These are phyloP conservation scores for Abscondita cerata DNA, from an alignment of 2,888 invertebrate species.

Conservation along the genomic window DNA sequence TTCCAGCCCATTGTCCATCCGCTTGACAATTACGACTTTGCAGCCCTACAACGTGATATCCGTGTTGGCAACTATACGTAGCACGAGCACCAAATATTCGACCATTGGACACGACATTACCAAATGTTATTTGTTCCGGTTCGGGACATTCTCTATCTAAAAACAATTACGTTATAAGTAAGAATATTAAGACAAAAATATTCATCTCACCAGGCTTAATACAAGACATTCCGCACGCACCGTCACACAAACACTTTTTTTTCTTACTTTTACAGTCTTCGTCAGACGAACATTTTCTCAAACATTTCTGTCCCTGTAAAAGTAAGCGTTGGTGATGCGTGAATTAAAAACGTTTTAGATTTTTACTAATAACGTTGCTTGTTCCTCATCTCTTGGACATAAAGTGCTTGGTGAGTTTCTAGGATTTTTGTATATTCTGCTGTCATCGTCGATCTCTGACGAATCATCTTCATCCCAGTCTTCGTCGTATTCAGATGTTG, in stretches of 20 bases:
- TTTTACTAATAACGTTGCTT: conserved; percentile 75
- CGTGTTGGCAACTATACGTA: conserved; percentile 85
- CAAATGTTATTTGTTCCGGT: conserved; percentile 77
- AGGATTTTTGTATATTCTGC: conserved; percentile 86
- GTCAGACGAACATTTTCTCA: conserved; percentile 91
- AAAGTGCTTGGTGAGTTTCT: conserved; percentile 85
- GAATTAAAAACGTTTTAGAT: background rate
- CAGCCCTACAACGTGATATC: conserved; percentile 86
- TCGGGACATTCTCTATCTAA: conserved; percentile 86
- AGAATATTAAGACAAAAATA: background rate
- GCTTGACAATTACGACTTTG: conserved; percentile 89
- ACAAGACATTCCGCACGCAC: conserved; percentile 96
- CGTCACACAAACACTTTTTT: conserved; percentile 97
- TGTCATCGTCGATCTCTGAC: conserved; percentile 77
- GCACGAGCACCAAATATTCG: conserved; percentile 84
- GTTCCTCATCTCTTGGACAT: conserved; percentile 86
- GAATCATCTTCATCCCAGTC: conserved; percentile 57
- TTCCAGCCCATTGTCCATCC: conserved; percentile 90
- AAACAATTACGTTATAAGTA: too few species aligned
- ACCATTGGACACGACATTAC: conserved; percentile 78
- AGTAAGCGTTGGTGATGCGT: too few species aligned
- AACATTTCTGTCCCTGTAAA: conserved; percentile 80
- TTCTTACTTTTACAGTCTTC: conserved; percentile 96
- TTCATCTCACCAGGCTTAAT: conserved; percentile 85
- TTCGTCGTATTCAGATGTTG: conserved; percentile 59